These are phyloP conservation scores for Neocrepidodera transversa DNA, from an alignment of 2,888 invertebrate species.

Conservation along the genomic window DNA sequence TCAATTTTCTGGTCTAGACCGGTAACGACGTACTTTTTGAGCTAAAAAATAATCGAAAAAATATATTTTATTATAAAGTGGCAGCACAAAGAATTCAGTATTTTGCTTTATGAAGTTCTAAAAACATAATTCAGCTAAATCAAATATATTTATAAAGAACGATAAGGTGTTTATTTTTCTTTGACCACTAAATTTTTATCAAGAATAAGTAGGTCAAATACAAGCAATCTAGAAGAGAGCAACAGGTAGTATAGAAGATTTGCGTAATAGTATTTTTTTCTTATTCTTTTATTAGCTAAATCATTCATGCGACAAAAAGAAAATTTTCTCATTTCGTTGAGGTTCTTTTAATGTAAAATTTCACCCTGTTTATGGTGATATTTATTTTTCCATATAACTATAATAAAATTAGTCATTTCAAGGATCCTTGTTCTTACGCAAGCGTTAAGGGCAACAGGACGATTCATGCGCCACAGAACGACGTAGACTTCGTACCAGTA, in stretches of 20 bases:
- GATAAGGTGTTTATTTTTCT: no score
- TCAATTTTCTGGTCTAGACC: no score
- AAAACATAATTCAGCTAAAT: no score
- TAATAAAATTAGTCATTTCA: background rate
- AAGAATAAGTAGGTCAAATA: background rate
- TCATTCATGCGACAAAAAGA: background rate
- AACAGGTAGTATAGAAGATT: background rate
- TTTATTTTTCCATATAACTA: background rate
- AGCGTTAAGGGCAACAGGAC: slow-evolving; percentile 42
- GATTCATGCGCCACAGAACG: slow-evolving; percentile 32
- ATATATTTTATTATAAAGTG: no score
- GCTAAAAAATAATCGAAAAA: no score
- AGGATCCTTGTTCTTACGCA: slow-evolving; percentile 33
- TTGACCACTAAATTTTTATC: no score
- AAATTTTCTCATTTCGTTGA: background rate
- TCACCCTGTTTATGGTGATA: background rate
- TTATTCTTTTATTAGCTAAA: background rate
- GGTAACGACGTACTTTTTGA: no score
- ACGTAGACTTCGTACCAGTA: slow-evolving; percentile 25
- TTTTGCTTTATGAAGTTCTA: no score
- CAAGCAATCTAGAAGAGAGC: background rate
- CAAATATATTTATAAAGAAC: no score
- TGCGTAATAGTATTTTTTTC: background rate
- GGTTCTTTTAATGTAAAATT: background rate
- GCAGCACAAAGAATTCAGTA: no score